Conservation (phyloP, 2,888 invertebrate genomes). For the Ceraclea dissimilis region DNA sequence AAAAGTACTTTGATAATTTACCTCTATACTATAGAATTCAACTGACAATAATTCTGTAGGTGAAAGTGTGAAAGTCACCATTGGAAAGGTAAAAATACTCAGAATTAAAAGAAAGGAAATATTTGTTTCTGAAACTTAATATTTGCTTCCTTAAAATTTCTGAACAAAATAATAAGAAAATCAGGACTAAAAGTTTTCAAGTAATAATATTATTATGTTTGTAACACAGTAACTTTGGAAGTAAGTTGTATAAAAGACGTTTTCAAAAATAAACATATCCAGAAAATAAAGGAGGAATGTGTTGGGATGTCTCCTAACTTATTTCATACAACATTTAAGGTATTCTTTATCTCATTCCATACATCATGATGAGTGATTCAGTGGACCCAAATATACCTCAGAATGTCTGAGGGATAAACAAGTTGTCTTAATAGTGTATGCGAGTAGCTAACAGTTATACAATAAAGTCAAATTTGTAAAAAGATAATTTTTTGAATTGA, state of each 20-base stretch:
- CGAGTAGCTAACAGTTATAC: too few relatives aligned
- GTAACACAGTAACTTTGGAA: neutral
- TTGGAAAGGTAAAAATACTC: too few relatives aligned
- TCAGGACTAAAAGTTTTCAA: neutral
- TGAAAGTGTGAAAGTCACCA: too few relatives aligned
- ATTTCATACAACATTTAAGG: neutral
- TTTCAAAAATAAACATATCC: slow-evolving; percentile 1
- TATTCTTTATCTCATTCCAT: neutral
- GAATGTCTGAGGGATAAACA: too few relatives aligned
- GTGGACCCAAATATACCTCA: too few relatives aligned
- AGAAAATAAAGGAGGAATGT: neutral
- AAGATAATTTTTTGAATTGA: too few relatives aligned
- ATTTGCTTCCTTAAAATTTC: neutral
- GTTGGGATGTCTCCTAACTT: neutral
- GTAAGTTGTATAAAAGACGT: neutral
- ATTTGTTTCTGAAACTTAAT: neutral
- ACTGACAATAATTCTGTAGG: too few relatives aligned
- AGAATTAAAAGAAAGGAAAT: neutral
- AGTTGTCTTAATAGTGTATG: too few relatives aligned
- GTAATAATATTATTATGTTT: neutral
- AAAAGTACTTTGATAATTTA: too few relatives aligned
- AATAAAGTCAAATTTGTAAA: too few relatives aligned
- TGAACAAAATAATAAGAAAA: neutral
- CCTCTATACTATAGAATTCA: too few relatives aligned
- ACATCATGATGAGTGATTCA: too few relatives aligned